These are phyloP conservation scores for Siniperca obscura DNA, from an alignment of 2,797 vertebrate genomes.

Conservation along the genomic window DNA sequence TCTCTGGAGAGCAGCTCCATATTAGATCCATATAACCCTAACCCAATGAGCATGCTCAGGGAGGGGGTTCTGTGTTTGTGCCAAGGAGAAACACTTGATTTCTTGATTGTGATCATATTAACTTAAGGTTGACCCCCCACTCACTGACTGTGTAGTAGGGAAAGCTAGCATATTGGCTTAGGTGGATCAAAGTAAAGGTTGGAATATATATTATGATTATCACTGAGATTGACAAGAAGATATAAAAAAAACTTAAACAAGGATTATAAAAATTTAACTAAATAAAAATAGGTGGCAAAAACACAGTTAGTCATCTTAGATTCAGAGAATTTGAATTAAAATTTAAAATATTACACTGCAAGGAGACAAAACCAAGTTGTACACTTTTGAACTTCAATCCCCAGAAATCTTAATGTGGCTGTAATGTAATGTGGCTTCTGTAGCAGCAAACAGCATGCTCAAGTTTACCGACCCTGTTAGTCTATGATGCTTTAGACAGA, in stretches of 20 bases:
- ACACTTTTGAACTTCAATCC: background rate
- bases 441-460: background rate
- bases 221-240: background rate
- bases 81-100: background rate
- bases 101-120: background rate
- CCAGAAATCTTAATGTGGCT: background rate
- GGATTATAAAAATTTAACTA: background rate
- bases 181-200: background rate
- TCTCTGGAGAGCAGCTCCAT: background rate
- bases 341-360: background rate
- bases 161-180: background rate
- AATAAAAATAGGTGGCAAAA: background rate
- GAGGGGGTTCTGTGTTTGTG: background rate
- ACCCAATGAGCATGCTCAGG: background rate
- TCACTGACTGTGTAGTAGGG: background rate
- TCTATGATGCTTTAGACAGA: too few species aligned
- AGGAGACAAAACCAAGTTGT: background rate
- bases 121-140: background rate
- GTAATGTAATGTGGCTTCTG: background rate
- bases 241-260: background rate
- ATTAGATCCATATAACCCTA: background rate
- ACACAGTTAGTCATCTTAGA: background rate
- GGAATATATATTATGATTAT: background rate
- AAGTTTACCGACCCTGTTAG: background rate
- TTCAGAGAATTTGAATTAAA: background rate